Evolutionary conservation across 2,888 invertebrate genomes (phyloP).

Genomic region (Scelioninae gen. 1): DNA sequence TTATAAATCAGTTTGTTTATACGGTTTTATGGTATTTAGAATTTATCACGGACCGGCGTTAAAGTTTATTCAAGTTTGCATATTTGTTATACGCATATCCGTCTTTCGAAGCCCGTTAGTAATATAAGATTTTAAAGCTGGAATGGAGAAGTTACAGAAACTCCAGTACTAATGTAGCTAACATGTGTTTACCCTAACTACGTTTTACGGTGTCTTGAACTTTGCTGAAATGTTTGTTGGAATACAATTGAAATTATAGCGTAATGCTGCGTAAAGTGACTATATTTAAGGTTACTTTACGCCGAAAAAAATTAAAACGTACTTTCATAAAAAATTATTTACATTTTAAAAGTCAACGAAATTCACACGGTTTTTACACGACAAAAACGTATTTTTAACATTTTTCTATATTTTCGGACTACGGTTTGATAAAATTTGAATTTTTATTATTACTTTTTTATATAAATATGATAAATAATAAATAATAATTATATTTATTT

Average conservation of each 20-base stretch:
- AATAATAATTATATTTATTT: too few species aligned
- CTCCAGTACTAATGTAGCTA: slow-evolving; percentile 53
- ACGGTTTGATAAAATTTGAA: too few species aligned
- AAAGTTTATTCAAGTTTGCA: slow-evolving; percentile 51
- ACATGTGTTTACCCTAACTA: slow-evolving; percentile 61
- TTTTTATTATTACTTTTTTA: too few species aligned
- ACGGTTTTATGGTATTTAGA: slow-evolving; percentile 47
- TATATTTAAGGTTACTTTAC: too few species aligned
- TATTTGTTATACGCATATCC: slow-evolving; percentile 52
- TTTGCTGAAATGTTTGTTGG: slow-evolving; percentile 59
- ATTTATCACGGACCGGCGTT: slow-evolving; percentile 49
- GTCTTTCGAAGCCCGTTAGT: slow-evolving; percentile 47
- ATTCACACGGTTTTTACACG: too few species aligned
- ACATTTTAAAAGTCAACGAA: too few species aligned
- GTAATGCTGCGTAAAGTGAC: slow-evolving; percentile 35
- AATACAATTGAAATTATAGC: slow-evolving; percentile 58
- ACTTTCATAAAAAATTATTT: too few species aligned
- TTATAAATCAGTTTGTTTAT: slow-evolving; percentile 56
- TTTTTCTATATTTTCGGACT: too few species aligned
- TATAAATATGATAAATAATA: too few species aligned
- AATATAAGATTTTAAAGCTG: slow-evolving; percentile 58
- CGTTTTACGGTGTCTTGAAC: slow-evolving; percentile 63
- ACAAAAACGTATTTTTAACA: too few species aligned
- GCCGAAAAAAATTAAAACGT: too few species aligned
- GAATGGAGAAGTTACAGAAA: slow-evolving; percentile 56